Evolutionary conservation across 2,888 invertebrate genomes (phyloP), one percentile per base, ranked within the genome.

Genomic region (Pandemis cinnamomeana): DNA sequence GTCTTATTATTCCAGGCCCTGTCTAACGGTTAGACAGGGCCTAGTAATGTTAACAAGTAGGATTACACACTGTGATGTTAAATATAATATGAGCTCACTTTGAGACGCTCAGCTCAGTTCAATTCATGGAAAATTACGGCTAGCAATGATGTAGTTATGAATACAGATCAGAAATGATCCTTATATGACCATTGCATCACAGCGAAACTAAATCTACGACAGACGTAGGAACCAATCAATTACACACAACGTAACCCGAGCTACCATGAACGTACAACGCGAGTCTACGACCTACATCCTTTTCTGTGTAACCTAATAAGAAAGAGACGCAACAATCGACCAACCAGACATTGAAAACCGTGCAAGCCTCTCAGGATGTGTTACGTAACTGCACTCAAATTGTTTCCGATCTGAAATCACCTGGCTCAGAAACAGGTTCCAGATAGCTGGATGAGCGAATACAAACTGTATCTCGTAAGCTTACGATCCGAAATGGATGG

Each of bases 391-490:
- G 53, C 13, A 53, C 51, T 67, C 10, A 53, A 51, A 51, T 63
- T 15, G 67, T 67, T 67, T 67, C 67, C 67, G 67, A 53, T 15
- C 51, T 51, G 15, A 53, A 51, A 41, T 67, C 51, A 67, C 51
- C 41, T 36, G 36, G 15, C 36, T 36, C 20, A 7, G 36, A 67
- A 67, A 73, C 73, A 66, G 73, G 73, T 73, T 70, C 41, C 51
- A 42, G 58, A 64, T n/a, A 11, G 44, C 42, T 27, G 7, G 27
- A 6, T 11, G 20, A 60, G 15, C 42, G 7, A 66, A 69, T 51
- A 48, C 1, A 27, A 53, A 70, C 60, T 69, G n/a, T 70, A 27
- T 20, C 4, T 0, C 2, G 13, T 44, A 8, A 6, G 1, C 6
- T 1, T 7, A 66, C 42, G 64, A 44, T 36, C 44, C 27, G 44